A percentile compares a stretch with the other conserved stretches of the same genome.
phyloP scores from a whole-genome alignment of 2,113 vertebrate species.

The Peromyscus californicus region DNA sequence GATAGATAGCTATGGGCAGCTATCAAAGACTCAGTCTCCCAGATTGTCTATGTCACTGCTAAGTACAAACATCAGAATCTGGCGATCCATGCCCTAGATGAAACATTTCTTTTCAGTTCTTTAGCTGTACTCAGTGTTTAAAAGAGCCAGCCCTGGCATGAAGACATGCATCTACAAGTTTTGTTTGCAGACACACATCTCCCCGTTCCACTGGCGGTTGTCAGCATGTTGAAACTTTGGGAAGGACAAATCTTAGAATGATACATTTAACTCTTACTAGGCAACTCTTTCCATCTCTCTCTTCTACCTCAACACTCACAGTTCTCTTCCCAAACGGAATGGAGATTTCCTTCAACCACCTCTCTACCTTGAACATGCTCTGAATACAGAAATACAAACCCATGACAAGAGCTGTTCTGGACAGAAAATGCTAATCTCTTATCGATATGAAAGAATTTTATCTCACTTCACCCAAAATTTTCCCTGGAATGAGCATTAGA shows the following conservation, averaged over 20 bases:
- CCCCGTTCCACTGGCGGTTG: conserved; percentile 44
- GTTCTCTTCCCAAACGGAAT: conserved; percentile 52
- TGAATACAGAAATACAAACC: not conserved
- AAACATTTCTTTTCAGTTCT: conserved; percentile 64
- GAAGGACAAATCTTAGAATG: conserved; percentile 37
- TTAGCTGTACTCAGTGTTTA: conserved; percentile 56
- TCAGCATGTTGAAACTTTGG: conserved; percentile 57
- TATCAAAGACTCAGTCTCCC: conserved; percentile 20
- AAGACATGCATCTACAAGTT: conserved; percentile 71
- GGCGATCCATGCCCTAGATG: not conserved
- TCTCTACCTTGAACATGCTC: conserved; percentile 38
- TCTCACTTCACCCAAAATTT: conserved; percentile 27
- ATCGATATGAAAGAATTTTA: not conserved
- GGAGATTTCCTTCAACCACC: not conserved
- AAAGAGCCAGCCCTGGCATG: conserved; percentile 58
- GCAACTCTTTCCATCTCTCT: not conserved
- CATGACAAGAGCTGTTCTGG: not conserved
- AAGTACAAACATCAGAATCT: conserved; percentile 26
- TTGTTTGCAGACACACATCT: conserved; percentile 66
- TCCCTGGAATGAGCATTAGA: conserved; percentile 24
- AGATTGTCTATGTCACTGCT: conserved; percentile 41
- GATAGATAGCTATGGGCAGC: not conserved
- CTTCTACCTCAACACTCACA: not conserved
- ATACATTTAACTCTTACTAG: conserved; percentile 64
- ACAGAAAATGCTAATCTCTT: conserved; percentile 6